These are phyloP conservation scores for Rhinolophus ferrumequinum DNA, from an alignment of 2,113 vertebrate genomes.

Conservation along the genomic window DNA sequence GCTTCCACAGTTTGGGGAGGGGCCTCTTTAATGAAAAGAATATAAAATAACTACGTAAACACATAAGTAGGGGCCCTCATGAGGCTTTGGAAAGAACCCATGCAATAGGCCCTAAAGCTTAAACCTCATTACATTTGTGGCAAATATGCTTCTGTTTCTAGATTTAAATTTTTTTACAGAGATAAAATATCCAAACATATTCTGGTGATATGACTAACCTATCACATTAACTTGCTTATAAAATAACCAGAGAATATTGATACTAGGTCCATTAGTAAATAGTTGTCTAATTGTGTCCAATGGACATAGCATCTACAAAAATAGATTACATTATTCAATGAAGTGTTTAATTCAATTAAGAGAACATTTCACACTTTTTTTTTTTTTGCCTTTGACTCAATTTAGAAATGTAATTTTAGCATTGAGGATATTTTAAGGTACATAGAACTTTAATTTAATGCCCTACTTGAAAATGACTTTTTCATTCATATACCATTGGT, in stretches of 20 bases:
- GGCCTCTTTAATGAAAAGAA: background rate
- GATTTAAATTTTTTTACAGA: slow-evolving; percentile 12
- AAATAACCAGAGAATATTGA: background rate
- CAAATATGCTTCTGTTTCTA: slow-evolving; percentile 13
- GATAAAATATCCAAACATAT: background rate
- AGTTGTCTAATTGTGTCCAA: slow-evolving; percentile 28
- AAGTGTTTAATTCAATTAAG: slow-evolving; percentile 5
- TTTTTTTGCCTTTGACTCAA: slow-evolving; percentile 36
- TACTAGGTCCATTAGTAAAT: background rate
- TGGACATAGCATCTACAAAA: background rate
- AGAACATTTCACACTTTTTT: background rate
- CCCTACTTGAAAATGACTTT: slow-evolving; percentile 9
- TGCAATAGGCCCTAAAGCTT: background rate
- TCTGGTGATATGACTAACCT: background rate
- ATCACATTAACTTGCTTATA: background rate
- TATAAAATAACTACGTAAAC: background rate
- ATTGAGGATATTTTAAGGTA: slow-evolving; percentile 10
- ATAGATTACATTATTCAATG: background rate
- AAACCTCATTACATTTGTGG: background rate
- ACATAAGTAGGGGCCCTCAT: background rate
- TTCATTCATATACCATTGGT: slow-evolving; percentile 9
- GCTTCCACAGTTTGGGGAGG: background rate
- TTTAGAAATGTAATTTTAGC: slow-evolving; percentile 36
- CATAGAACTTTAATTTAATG: slow-evolving; percentile 37
- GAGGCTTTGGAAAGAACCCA: background rate